These are phyloP conservation scores for Diachasma alloeum DNA, from an alignment of 1,140 invertebrate species.

Conservation along the genomic window DNA sequence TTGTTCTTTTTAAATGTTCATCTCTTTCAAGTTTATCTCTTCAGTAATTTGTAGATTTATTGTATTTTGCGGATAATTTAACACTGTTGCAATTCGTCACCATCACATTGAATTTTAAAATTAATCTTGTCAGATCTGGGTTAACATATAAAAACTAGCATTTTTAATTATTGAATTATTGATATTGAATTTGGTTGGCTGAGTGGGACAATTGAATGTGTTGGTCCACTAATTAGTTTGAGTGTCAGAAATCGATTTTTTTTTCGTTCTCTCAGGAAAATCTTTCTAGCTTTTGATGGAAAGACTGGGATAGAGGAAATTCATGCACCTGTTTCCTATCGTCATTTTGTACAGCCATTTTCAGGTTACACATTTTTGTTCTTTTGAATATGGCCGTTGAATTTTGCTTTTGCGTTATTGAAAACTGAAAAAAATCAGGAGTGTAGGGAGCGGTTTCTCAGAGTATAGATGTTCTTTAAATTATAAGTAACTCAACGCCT, in stretches of 20 bases:
- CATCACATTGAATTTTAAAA: background rate
- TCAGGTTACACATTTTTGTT: no score
- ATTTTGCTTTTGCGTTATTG: background rate
- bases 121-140: background rate
- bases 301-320: slow-evolving; percentile 62
- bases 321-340: background rate
- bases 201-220: background rate
- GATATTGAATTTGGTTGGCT: background rate
- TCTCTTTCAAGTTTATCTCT: background rate
- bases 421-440: background rate
- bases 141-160: background rate
- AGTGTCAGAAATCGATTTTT: background rate
- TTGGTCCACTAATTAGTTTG: background rate
- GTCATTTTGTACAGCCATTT: no score
- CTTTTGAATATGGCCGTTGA: no score
- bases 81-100: background rate
- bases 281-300: background rate
- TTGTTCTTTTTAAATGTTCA: background rate
- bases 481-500: background rate
- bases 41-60: background rate
- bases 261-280: background rate
- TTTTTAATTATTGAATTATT: background rate
- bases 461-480: background rate
- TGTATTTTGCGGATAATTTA: background rate
- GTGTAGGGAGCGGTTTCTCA: background rate